Evolutionary conservation across 2,797 vertebrate genomes (phyloP).

Genomic region (Pseudochromis fuscus): DNA sequence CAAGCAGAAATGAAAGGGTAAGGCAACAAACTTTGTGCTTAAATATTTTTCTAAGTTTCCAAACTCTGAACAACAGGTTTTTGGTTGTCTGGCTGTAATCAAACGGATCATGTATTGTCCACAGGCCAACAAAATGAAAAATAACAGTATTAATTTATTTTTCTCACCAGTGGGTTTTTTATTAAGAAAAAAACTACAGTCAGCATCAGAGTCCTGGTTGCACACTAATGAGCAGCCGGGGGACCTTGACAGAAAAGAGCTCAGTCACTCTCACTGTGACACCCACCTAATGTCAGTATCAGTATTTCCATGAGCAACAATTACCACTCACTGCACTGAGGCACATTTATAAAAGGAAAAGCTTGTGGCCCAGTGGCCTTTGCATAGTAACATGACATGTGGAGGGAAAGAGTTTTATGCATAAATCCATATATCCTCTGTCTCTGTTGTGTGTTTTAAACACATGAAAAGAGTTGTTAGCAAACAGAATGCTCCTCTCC

Average conservation of each 20-base stretch:
- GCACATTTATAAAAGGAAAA: constrained; percentile 17
- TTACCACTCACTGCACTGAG: constrained; percentile 9
- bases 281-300: constrained; percentile 22
- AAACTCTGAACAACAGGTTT: constrained; percentile 10
- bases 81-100: constrained; percentile 27
- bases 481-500: neutral
- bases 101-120: constrained; percentile 17
- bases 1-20: neutral
- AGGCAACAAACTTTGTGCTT: neutral
- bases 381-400: constrained; percentile 10
- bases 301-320: constrained; percentile 37
- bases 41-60: neutral
- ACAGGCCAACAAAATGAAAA: constrained; percentile 23
- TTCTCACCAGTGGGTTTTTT: constrained; percentile 9
- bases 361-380: neutral
- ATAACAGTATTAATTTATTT: constrained; percentile 25
- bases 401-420: neutral
- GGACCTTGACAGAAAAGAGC: constrained; percentile 16
- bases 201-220: constrained; percentile 5
- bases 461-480: neutral
- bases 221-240: constrained; percentile 47
- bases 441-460: neutral
- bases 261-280: constrained; percentile 17
- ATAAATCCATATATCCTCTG: constrained; percentile 1
- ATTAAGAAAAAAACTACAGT: neutral